These are phyloP conservation scores for Thereva nobilitata DNA, from an alignment of 2,888 invertebrate genomes.

Conservation along the genomic window DNA sequence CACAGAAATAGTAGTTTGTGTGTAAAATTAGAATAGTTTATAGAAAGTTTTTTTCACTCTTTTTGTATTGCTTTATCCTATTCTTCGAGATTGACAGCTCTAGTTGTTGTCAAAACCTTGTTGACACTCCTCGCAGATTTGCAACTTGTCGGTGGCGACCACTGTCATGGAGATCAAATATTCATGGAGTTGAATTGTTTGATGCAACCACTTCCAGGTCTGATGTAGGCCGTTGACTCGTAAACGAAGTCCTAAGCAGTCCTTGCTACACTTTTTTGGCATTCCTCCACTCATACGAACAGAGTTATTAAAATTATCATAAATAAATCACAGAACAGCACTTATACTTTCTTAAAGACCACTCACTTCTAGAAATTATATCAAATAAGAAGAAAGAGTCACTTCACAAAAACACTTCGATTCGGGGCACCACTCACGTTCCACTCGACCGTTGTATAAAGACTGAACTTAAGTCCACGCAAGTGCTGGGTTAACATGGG, in stretches of 20 bases:
- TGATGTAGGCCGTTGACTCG: conserved; percentile 87
- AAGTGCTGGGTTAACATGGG: no score
- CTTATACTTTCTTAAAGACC: not conserved
- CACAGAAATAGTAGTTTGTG: no score
- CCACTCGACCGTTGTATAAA: not conserved
- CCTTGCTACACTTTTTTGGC: conserved; percentile 56
- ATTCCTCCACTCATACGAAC: conserved; percentile 54
- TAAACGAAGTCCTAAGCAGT: conserved; percentile 80
- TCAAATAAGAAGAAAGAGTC: not conserved
- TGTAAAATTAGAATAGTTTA: no score
- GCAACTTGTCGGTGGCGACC: conserved; percentile 66
- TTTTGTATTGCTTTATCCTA: conserved; percentile 35
- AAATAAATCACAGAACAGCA: conserved; percentile 16
- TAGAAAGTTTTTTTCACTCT: not conserved
- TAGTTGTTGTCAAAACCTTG: conserved; percentile 19
- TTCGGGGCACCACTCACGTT: no score
- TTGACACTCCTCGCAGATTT: not conserved
- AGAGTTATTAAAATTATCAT: conserved; percentile 23
- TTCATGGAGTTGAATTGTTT: conserved; percentile 85
- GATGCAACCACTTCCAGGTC: conserved; percentile 94
- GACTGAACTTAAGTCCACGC: no score
- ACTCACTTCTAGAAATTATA: not conserved
- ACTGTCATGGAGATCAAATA: conserved; percentile 81
- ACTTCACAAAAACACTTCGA: no score
- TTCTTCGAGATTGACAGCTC: conserved; percentile 22